These are phyloP conservation scores for Tetramorium simillimum DNA, from an alignment of 1,140 invertebrate species.

Conservation along the genomic window DNA sequence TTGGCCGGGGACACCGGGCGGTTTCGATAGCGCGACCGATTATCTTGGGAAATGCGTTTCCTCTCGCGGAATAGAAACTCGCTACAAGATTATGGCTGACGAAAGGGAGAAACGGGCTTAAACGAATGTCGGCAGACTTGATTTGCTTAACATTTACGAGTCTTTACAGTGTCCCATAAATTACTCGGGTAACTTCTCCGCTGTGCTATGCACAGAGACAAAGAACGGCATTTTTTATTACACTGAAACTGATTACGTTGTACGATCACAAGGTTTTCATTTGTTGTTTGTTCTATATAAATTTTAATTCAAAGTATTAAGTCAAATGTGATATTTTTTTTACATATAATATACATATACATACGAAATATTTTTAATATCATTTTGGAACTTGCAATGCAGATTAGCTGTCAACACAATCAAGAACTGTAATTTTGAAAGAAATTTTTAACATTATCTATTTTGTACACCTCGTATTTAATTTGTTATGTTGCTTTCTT, in stretches of 20 bases:
- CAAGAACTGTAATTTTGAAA: not conserved
- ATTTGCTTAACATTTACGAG: slow-evolving; percentile 64
- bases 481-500: not conserved
- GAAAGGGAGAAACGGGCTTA: slow-evolving; percentile 63
- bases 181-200: slow-evolving; percentile 3
- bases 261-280: not conserved
- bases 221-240: slow-evolving; percentile 1
- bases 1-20: slow-evolving; percentile 75
- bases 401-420: not conserved
- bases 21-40: slow-evolving; percentile 81
- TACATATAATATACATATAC: not conserved
- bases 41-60: slow-evolving; percentile 82
- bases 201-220: not conserved
- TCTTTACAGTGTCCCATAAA: slow-evolving; percentile 41
- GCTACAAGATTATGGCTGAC: slow-evolving; percentile 42
- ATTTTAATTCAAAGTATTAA: slow-evolving; percentile 12
- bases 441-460: not conserved
- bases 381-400: not conserved
- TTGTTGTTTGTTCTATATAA: not conserved
- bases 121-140: slow-evolving; percentile 55
- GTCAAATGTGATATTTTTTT: slow-evolving; percentile 4
- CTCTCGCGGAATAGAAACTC: slow-evolving; percentile 74
- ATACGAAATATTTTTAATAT: not conserved
- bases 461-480: not conserved
- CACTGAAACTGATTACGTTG: slow-evolving; percentile 15